Evolutionary conservation across 1,140 invertebrate species (phyloP), one percentile per base, ranked within the genome.

Genomic region (Pachyrhynchus sulphureomaculatus): DNA sequence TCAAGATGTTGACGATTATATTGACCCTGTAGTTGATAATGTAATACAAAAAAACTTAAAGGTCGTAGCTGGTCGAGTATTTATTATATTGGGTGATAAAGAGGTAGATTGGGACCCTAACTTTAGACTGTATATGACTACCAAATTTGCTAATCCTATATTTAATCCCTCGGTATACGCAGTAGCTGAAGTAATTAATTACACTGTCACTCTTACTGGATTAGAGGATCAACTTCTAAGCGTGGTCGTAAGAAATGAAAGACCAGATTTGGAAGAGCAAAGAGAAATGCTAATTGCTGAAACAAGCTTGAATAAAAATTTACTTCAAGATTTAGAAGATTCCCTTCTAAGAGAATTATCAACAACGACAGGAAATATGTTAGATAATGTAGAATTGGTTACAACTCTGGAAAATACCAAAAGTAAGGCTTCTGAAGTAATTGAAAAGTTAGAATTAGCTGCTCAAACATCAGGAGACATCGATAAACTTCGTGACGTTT

Each of bases 1-100:
- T 72, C 87, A 94, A 81, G 91, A 95, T 75, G 89, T 94, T 5
- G 89, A 91, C 73, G 91, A 95, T 67, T 93, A 93, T 68, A 91
- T 95, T 34, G 92, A 96, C 80, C 92, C 92, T 0, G 88, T 95
- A 2, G 85, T 94, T 20, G 88, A 94, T 70, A 92, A 94, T 72
- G 86, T 95, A 1, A 76, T 96, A 15, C 88, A 92, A 68, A 95
- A 92, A 74, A 94, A 93, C 72, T 83, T 95, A 6, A 90, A 90
- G 83, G 83, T 86, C 66, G 79, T 81, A 21, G 80, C 82, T 55
- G 91, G 91, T 0, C 78, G 90, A 63, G 82, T 83, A 49, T 94
- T 90, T 76, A 84, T 94, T 10, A 82, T 92, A 68, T 77, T 96
- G 4, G 92, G 91, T 18, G 91, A 93, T 70, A 88, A 90, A 67